Percentiles rank a stretch among this genome's conserved stretches.
Evolutionary conservation across 2,888 invertebrate species (phyloP).

Genomic region (Malachius bipustulatus): DNA sequence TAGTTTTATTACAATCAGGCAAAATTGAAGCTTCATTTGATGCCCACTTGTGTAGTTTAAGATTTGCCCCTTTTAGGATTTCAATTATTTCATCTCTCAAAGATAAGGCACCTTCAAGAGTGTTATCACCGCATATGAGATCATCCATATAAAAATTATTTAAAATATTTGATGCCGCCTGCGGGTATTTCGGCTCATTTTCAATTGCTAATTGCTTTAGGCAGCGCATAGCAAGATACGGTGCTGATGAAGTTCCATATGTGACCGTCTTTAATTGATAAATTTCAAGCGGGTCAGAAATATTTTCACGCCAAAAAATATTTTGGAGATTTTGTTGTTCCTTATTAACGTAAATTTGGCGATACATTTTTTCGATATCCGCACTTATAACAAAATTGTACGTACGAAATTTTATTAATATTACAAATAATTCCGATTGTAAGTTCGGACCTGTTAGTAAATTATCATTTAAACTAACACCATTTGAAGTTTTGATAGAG

Average conservation of each 20-base stretch:
- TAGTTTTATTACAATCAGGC: too few relatives aligned
- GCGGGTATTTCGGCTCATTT: constrained; percentile 11
- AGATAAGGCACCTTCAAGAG: too few relatives aligned
- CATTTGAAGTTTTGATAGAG: constrained; percentile 15
- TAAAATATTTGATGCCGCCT: constrained; percentile 14
- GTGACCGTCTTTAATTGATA: too few relatives aligned
- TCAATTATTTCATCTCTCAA: too few relatives aligned
- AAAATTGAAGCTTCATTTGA: too few relatives aligned
- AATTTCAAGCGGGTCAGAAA: constrained; percentile 9
- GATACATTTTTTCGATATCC: constrained; percentile 20
- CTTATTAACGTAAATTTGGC: constrained; percentile 15
- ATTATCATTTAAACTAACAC: constrained; percentile 18
- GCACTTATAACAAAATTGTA: constrained; percentile 14
- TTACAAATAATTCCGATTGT: constrained; percentile 17
- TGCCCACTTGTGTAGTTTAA: too few relatives aligned
- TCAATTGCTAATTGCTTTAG: constrained; percentile 16
- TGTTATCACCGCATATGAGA: too few relatives aligned
- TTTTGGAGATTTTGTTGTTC: constrained; percentile 16
- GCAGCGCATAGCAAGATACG: constrained; percentile 18
- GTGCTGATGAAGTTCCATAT: constrained; percentile 16
- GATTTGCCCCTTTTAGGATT: too few relatives aligned
- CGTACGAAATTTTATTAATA: constrained; percentile 15
- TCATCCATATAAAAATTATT: too few relatives aligned
- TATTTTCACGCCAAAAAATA: constrained; percentile 16
- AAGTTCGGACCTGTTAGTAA: constrained; percentile 16